Base-by-base conservation (phyloP, 2,113 vertebrate genomes). In the Alces alces region DNA sequence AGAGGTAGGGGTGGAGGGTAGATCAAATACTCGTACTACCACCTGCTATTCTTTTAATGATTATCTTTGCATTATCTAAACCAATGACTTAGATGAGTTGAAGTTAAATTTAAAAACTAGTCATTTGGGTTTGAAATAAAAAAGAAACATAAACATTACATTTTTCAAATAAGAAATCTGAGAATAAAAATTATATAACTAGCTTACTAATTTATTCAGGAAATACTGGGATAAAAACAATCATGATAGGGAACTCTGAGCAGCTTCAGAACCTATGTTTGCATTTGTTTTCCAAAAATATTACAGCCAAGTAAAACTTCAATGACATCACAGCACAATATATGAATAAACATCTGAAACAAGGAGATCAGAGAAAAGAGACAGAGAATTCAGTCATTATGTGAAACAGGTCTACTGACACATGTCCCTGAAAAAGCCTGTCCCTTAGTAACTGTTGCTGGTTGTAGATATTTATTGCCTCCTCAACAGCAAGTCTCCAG, bases 41-140 rank as follows among this genome's bases (percentile, higher is more conserved):
- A 7, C 21, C 25, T 50, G 28, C 55, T 96, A 97, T 70, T 87
- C n/a, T 88, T 96, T 96, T 86, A 84, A 87, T 86, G 45, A 97
- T 86, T 78, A 93, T 70, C 82, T 94, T 91, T 95, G 25, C 30
- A 60, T 79, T 79, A 12, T 39, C 43, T 85, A 89, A 89, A 96
- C 66, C 91, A 78, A 87, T 89, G 60, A 54, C 50, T 92, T 94
- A 80, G 76, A 95, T 87, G 5, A 90, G 11, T 92, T 25, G 19
- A 94, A 95, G n/a, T 93, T 60, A 96, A 43, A 76, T 14, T 76
- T 27, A 43, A 76, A 76, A 76, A 76, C 21, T 43, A 76, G 39
- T 76, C 70, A 60, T 64, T 88, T 97, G 2, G 8, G 27, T 60
- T 58, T 57, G 57, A 96, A 89, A 39, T n/a, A 33, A 57, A 64